These are phyloP conservation scores for Apis dorsata DNA, from an alignment of 1,140 invertebrate genomes.

Conservation along the genomic window DNA sequence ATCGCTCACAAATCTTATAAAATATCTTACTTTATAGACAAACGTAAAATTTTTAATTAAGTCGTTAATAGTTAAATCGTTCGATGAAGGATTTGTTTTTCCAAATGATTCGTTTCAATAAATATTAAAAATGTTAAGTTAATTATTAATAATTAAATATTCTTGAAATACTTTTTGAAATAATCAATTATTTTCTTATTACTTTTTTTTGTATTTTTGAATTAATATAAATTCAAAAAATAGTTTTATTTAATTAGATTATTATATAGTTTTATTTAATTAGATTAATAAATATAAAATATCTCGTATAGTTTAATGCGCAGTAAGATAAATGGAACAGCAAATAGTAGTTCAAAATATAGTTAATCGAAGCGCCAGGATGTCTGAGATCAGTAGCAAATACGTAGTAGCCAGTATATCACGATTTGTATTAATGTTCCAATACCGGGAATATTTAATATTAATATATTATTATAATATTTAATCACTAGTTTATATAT, in stretches of 20 bases:
- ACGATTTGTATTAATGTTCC: neutral
- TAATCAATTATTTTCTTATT: too few relatives aligned
- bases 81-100: too few relatives aligned
- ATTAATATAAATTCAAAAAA: neutral
- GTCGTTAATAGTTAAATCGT: neutral
- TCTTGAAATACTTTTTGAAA: too few relatives aligned
- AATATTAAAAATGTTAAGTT: neutral
- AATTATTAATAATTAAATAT: too few relatives aligned
- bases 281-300: slow-evolving; percentile 46
- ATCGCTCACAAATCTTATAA: neutral
- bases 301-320: slow-evolving; percentile 5
- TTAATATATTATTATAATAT: slow-evolving; percentile 4
- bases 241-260: slow-evolving; percentile 23
- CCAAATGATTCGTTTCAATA: neutral
- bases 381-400: slow-evolving; percentile 56
- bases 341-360: slow-evolving; percentile 25
- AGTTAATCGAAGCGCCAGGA: slow-evolving; percentile 45
- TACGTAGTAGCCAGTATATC: slow-evolving; percentile 25
- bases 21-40: too few relatives aligned
- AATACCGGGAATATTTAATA: neutral
- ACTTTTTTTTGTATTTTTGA: neutral
- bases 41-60: neutral
- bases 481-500: slow-evolving; percentile 29
- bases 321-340: slow-evolving; percentile 37
- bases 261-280: slow-evolving; percentile 8